These are phyloP conservation scores for Pollimyrus isidori DNA, from an alignment of 2,113 vertebrate species.

Conservation along the genomic window DNA sequence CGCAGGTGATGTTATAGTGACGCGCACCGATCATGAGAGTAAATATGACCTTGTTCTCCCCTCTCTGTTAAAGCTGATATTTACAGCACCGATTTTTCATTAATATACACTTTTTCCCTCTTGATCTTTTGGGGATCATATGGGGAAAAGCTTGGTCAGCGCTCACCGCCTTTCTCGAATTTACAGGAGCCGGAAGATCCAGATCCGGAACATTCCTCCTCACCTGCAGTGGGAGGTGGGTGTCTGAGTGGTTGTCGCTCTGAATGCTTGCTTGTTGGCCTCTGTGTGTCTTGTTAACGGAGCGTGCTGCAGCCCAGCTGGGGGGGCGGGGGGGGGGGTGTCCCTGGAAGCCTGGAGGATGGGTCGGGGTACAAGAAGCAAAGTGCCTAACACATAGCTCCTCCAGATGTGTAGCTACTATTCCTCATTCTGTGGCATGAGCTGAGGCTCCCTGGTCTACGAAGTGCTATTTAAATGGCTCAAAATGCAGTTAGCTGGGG, in stretches of 20 bases:
- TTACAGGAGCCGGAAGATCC: conserved; percentile 88
- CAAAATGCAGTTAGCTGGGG: background rate
- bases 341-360: background rate
- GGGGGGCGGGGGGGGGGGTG: background rate
- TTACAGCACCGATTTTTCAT: background rate
- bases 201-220: conserved; percentile 90
- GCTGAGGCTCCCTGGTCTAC: background rate
- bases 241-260: background rate
- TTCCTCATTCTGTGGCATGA: background rate
- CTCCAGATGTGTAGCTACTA: background rate
- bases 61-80: background rate
- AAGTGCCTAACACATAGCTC: background rate
- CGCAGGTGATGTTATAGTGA: background rate
- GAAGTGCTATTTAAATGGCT: background rate
- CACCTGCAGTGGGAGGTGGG: conserved; percentile 95
- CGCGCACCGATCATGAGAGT: background rate
- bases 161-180: conserved; percentile 46
- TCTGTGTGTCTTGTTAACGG: background rate
- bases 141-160: conserved; percentile 40
- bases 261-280: background rate
- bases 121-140: background rate
- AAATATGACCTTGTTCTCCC: background rate
- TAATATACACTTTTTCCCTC: background rate
- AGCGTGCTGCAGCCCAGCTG: background rate
- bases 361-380: background rate